phyloP scores from a whole-genome alignment of 2,888 invertebrate genomes.

The Galerucella pusilla region DNA sequence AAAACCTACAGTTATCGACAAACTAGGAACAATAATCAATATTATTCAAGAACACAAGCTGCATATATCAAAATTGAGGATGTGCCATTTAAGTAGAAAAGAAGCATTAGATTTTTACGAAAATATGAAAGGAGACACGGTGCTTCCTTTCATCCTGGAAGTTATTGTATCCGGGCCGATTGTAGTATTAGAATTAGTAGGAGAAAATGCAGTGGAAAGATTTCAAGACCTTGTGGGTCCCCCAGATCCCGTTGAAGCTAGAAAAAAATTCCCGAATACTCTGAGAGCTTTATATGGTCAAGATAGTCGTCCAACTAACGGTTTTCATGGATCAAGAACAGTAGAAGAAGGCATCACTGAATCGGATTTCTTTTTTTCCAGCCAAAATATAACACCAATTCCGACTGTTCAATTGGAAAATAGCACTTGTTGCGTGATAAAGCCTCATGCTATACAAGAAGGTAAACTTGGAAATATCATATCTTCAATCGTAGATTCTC shows the following conservation, averaged over 20 bases:
- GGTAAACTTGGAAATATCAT: slow-evolving; percentile 80
- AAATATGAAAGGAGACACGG: slow-evolving; percentile 69
- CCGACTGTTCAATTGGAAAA: slow-evolving; percentile 72
- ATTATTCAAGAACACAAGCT: slow-evolving; percentile 72
- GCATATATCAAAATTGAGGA: slow-evolving; percentile 69
- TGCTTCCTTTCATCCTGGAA: slow-evolving; percentile 74
- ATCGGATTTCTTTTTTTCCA: slow-evolving; percentile 73
- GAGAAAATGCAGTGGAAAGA: slow-evolving; percentile 73
- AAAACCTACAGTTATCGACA: slow-evolving; percentile 77
- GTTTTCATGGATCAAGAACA: slow-evolving; percentile 74
- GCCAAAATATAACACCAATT: slow-evolving; percentile 53
- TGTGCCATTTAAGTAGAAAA: slow-evolving; percentile 74
- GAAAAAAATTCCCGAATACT: slow-evolving; percentile 67
- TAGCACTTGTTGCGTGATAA: slow-evolving; percentile 85
- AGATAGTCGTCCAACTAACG: slow-evolving; percentile 75
- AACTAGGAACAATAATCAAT: slow-evolving; percentile 80
- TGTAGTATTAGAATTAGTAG: slow-evolving; percentile 79
- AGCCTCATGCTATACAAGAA: slow-evolving; percentile 88
- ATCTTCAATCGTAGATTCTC: slow-evolving; percentile 74
- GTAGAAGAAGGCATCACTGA: slow-evolving; percentile 69
- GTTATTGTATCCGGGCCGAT: slow-evolving; percentile 76
- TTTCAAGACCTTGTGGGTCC: slow-evolving; percentile 74
- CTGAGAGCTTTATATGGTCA: slow-evolving; percentile 75
- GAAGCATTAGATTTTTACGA: slow-evolving; percentile 73
- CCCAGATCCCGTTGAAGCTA: slow-evolving; percentile 71